Percentiles rank a stretch among this genome's conserved stretches.
Evolutionary conservation across 2,797 vertebrate species (phyloP).

Genomic region (Phataginus tricuspis): DNA sequence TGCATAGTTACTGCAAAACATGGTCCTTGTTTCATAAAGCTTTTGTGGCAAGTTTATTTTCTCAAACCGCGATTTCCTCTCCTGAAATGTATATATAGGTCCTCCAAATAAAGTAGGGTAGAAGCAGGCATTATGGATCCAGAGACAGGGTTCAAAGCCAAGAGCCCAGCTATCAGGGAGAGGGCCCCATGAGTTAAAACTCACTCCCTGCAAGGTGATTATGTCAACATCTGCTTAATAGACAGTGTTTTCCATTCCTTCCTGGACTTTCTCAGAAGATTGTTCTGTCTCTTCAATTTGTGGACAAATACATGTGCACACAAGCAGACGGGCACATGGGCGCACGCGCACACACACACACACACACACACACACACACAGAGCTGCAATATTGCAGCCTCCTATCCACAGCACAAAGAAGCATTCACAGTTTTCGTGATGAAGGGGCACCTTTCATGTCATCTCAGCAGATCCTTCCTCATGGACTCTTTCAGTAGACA

Average conservation of each 20-base stretch:
- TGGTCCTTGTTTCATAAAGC: conserved; percentile 29
- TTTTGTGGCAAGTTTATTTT: not conserved
- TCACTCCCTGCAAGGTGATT: not conserved
- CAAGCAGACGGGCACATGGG: accelerated
- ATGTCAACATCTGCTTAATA: not conserved
- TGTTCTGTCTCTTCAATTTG: not conserved
- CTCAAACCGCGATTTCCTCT: conserved; percentile 1
- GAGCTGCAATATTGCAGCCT: not conserved
- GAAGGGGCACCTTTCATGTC: not conserved
- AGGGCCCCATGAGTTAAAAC: not conserved
- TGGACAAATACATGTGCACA: not conserved
- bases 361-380: not conserved
- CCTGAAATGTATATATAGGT: not conserved
- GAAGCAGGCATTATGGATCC: not conserved
- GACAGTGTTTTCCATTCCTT: not conserved
- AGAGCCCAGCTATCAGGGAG: accelerated
- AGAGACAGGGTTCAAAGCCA: not conserved
- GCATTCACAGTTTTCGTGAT: not conserved
- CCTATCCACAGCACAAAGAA: not conserved
- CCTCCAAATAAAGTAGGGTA: not conserved
- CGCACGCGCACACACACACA: not conserved
- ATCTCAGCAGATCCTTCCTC: not conserved
- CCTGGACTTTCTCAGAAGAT: not conserved
- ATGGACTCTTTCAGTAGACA: not conserved
- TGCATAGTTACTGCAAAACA: not conserved